A percentile compares a stretch with the other conserved stretches of the same genome.
Conservation (phyloP, 2,113 vertebrate genomes). For the Corvus cornix region DNA sequence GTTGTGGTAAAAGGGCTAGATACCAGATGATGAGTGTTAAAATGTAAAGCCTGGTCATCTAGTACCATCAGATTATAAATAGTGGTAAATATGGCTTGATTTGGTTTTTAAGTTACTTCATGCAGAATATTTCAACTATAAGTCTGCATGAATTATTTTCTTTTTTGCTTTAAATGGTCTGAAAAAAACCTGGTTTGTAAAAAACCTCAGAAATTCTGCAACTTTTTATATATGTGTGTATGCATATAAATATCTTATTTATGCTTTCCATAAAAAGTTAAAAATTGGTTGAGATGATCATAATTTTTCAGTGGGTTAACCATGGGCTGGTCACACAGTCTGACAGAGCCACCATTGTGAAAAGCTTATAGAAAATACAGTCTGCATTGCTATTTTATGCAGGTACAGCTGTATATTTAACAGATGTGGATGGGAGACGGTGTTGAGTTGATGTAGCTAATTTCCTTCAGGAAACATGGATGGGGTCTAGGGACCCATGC, state of each 20-base stretch:
- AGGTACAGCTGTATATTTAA: background rate
- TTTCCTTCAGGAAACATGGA: background rate
- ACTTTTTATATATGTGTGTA: accelerated
- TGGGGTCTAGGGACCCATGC: background rate
- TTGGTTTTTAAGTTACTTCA: background rate
- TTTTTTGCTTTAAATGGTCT: background rate
- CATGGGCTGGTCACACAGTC: background rate
- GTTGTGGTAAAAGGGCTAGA: background rate
- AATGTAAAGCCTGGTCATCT: background rate
- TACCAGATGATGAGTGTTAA: background rate
- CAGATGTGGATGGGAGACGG: background rate
- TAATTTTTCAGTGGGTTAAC: background rate
- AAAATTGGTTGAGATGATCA: background rate
- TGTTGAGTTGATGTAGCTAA: background rate
- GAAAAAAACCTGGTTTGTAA: background rate
- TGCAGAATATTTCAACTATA: background rate
- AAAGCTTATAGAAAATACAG: background rate
- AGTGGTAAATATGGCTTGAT: background rate
- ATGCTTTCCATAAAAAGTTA: background rate
- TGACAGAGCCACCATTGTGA: background rate
- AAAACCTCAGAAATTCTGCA: background rate
- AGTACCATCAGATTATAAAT: background rate
- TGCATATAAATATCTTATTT: background rate
- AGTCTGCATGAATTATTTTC: background rate
- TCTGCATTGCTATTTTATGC: background rate